Evolutionary conservation across 2,113 vertebrate species (phyloP).

Genomic region (Xenus cinereus): DNA sequence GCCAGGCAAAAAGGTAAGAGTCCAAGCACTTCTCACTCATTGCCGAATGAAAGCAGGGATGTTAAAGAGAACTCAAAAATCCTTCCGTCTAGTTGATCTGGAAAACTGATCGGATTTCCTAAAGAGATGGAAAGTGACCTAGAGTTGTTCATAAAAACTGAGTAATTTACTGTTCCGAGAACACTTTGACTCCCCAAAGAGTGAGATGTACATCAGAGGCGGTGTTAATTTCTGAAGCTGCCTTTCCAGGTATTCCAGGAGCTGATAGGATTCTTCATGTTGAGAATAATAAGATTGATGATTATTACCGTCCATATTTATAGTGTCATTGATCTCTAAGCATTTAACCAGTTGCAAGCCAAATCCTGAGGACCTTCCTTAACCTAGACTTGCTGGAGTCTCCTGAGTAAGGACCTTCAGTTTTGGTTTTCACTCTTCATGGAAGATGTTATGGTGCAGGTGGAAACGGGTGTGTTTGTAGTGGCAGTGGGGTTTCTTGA

Average conservation of each 20-base stretch:
- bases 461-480: background rate
- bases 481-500: too few relatives aligned
- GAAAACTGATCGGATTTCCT: background rate
- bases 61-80: background rate
- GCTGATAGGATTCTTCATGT: background rate
- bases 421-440: background rate
- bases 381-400: background rate
- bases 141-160: background rate
- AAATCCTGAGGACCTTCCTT: background rate
- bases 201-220: background rate
- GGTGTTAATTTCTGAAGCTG: background rate
- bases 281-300: background rate
- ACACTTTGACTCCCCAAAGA: background rate
- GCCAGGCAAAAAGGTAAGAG: constrained; percentile 92
- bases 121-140: background rate
- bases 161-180: background rate
- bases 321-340: background rate
- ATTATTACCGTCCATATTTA: background rate
- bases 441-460: background rate
- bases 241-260: background rate
- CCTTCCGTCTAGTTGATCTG: background rate
- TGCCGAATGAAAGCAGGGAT: background rate
- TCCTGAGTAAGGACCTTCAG: background rate
- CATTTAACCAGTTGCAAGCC: background rate
- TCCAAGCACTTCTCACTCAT: background rate